Evolutionary conservation across 1,140 invertebrate species (phyloP).

Genomic region (Rhyacophila brunnea): DNA sequence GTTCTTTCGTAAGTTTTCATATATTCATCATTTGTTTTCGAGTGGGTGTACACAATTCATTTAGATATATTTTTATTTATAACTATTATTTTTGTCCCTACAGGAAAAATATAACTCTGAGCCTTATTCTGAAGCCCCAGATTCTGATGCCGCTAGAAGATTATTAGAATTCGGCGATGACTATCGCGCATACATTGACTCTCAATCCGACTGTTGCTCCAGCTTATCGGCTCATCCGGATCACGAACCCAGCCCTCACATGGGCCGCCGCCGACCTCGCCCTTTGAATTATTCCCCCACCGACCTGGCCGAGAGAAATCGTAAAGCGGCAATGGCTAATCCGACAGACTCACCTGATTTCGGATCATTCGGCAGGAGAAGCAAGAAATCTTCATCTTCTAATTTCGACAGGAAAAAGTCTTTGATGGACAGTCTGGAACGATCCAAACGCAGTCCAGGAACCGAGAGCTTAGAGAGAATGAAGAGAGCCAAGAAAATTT

Average conservation of each 20-base stretch:
- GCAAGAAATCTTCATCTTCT: slow-evolving; percentile 50
- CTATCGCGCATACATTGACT: slow-evolving; percentile 84
- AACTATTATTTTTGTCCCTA: slow-evolving; percentile 40
- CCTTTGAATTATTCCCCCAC: slow-evolving; percentile 43
- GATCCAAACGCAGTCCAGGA: slow-evolving; percentile 38
- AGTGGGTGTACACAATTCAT: too few relatives aligned
- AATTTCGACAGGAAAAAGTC: slow-evolving; percentile 53
- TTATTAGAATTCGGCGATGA: slow-evolving; percentile 88
- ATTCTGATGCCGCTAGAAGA: slow-evolving; percentile 78
- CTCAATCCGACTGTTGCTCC: slow-evolving; percentile 79
- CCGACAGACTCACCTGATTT: slow-evolving; percentile 29
- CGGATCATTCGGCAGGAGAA: slow-evolving; percentile 48
- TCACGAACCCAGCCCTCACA: slow-evolving; percentile 57
- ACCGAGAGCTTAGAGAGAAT: slow-evolving; percentile 29
- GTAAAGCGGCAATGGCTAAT: slow-evolving; percentile 13
- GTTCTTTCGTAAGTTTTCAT: too few relatives aligned
- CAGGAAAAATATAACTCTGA: slow-evolving; percentile 91
- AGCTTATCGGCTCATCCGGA: slow-evolving; percentile 69
- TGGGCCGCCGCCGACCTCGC: slow-evolving; percentile 37
- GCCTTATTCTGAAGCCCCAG: slow-evolving; percentile 85
- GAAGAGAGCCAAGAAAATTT: slow-evolving; percentile 22
- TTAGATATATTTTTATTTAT: not conserved
- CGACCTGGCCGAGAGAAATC: slow-evolving; percentile 6
- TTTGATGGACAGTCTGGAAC: slow-evolving; percentile 49
- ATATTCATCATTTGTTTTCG: too few relatives aligned